Conservation (phyloP, 2,113 vertebrate genomes). For the Lycaon pictus region DNA sequence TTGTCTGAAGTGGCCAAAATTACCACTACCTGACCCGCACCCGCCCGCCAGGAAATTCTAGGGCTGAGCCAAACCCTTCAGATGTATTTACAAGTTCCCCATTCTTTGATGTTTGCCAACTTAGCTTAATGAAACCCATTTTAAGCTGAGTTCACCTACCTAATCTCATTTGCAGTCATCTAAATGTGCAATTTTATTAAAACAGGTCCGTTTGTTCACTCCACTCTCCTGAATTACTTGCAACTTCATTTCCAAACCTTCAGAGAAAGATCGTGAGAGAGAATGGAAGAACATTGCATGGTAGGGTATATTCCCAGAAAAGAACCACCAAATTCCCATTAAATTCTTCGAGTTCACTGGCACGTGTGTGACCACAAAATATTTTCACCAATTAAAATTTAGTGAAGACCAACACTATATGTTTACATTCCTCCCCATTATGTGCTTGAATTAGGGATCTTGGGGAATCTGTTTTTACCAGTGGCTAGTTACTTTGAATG, state of each 20-base stretch:
- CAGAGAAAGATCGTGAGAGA: slow-evolving; percentile 32
- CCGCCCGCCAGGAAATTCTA: background rate
- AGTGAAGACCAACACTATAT: slow-evolving; percentile 48
- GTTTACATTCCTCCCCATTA: slow-evolving; percentile 56
- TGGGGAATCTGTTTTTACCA: slow-evolving; percentile 56
- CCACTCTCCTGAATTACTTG: slow-evolving; percentile 55
- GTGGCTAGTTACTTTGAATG: slow-evolving; percentile 61
- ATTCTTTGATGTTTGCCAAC: background rate
- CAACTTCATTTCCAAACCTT: slow-evolving; percentile 65
- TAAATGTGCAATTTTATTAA: slow-evolving; percentile 38
- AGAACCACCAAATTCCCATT: slow-evolving; percentile 63
- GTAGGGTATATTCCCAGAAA: slow-evolving; percentile 49
- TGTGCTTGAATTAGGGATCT: slow-evolving; percentile 38
- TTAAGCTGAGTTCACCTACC: slow-evolving; percentile 35
- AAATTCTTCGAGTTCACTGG: slow-evolving; percentile 47
- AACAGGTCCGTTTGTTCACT: slow-evolving; percentile 8
- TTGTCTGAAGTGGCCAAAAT: background rate
- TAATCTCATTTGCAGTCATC: slow-evolving; percentile 52
- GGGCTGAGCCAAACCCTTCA: background rate
- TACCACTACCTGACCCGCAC: background rate
- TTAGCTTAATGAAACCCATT: slow-evolving; percentile 8
- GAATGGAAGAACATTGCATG: slow-evolving; percentile 33
- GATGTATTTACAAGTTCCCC: background rate
- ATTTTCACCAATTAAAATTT: slow-evolving; percentile 58
- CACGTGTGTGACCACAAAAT: slow-evolving; percentile 15